Evolutionary conservation across 2,888 invertebrate species (phyloP).

Genomic region (Sisyra nigra): DNA sequence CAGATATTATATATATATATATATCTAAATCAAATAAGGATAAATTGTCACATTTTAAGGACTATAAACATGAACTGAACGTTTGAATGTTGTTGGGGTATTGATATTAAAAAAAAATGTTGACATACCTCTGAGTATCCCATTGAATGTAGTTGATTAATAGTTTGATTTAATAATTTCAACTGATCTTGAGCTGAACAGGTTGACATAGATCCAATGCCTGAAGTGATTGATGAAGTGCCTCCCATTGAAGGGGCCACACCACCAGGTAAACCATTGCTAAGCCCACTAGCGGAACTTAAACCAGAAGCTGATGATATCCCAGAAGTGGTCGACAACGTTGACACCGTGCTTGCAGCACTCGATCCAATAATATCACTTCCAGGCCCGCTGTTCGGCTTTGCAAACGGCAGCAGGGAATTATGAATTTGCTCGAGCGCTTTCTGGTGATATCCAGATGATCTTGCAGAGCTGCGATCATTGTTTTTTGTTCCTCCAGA

Average conservation of each 20-base stretch:
- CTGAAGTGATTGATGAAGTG: constrained; percentile 23
- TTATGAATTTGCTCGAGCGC: constrained; percentile 76
- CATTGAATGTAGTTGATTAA: constrained; percentile 49
- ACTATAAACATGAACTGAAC: not conserved
- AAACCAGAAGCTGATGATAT: constrained; percentile 41
- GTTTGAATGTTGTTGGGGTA: not conserved
- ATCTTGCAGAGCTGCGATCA: constrained; percentile 34
- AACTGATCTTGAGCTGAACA: constrained; percentile 48
- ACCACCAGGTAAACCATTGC: constrained; percentile 15
- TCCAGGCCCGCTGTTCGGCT: constrained; percentile 32
- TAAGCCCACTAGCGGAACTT: constrained; percentile 21
- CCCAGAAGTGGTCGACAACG: constrained; percentile 41
- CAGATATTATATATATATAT: no score
- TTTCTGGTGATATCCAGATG: constrained; percentile 71
- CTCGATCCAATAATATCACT: constrained; percentile 46
- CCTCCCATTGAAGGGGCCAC: constrained; percentile 1
- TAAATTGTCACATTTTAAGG: no score
- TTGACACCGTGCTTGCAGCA: constrained; percentile 58
- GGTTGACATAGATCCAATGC: constrained; percentile 37
- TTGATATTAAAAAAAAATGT: not conserved
- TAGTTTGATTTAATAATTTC: constrained; percentile 43
- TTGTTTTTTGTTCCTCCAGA: constrained; percentile 13
- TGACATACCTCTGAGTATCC: constrained; percentile 54
- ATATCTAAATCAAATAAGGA: no score
- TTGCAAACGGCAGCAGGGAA: constrained; percentile 66